Base-by-base conservation (phyloP, 2,113 vertebrate genomes). In the Tyrannus savana region DNA sequence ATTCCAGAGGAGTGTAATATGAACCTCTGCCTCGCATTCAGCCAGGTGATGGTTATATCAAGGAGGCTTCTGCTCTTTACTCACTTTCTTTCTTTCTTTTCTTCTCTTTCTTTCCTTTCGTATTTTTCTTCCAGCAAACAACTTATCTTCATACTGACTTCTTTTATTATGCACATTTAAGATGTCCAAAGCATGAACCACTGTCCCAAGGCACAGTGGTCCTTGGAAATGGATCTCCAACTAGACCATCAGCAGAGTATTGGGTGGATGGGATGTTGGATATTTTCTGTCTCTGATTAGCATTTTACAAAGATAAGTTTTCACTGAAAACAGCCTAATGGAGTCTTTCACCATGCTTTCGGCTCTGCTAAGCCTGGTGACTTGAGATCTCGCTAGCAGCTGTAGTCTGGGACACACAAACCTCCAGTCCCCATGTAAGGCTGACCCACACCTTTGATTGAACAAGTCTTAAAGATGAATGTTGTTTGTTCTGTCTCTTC, bases 1-100 rank as follows among this genome's bases (percentile, higher is more conserved):
- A 89, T 96, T 95, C 94, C 95, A 91, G 58, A 87, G 93, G 41
- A 82, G 41, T 41, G 69, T 73, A 72, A 89, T 28, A 53, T 87
- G 89, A 89, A 95, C 91, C 78, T 81, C 73, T 94, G 92, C 71
- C 87, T 87, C 84, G 69, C 12, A 4, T 86, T 84, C 68, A 67
- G 60, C 62, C 22, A 3, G 74, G 73, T 14, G 50, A 74, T 83
- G 58, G 44, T 49, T 37, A 37, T 63, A 74, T 81, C 62, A 73
- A 82, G 81, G 58, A 91, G 31, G 18, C 50, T 89, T 93, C 79
- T 79, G 30, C 59, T 94, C 28, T 74, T 84, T 47, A 22, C 50
- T 95, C 35, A 9, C 15, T 41, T 39, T 52, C 19, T 46, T 37
- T 46, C 42, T n/a, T 33, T 58, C 31, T 24, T 50, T 31, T n/a